A percentile compares a stretch with the other conserved stretches of the same genome.
These are phyloP conservation scores for Hyposmocoma kahamanoa DNA, from an alignment of 1,140 invertebrate species.

Conservation along the genomic window DNA sequence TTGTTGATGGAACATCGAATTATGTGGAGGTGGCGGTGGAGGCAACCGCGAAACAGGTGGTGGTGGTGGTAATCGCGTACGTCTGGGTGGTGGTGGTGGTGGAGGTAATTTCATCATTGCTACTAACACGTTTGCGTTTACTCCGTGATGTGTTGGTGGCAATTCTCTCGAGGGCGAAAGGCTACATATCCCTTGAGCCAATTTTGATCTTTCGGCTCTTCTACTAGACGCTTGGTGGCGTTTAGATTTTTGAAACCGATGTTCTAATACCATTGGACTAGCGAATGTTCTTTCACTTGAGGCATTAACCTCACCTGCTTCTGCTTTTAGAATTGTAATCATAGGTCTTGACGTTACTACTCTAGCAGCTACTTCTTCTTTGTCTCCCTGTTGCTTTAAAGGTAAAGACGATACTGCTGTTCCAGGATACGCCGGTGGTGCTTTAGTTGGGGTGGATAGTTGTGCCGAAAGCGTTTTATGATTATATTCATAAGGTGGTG, in stretches of 20 bases:
- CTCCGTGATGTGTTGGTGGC: slow-evolving; percentile 24
- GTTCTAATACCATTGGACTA: slow-evolving; percentile 63
- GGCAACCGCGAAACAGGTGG: slow-evolving; percentile 75
- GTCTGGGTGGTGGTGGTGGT: slow-evolving; percentile 72
- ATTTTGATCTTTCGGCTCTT: slow-evolving; percentile 55
- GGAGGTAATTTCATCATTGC: slow-evolving; percentile 75
- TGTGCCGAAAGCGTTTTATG: slow-evolving; percentile 49
- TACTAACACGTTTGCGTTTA: slow-evolving; percentile 75
- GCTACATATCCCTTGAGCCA: slow-evolving; percentile 52
- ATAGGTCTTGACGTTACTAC: slow-evolving; percentile 80
- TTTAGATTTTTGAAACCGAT: slow-evolving; percentile 66
- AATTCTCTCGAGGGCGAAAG: slow-evolving; percentile 53
- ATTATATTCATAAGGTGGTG: slow-evolving; percentile 64
- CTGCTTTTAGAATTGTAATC: slow-evolving; percentile 80
- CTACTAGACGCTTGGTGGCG: slow-evolving; percentile 60
- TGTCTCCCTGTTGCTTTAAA: slow-evolving; percentile 40
- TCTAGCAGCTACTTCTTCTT: slow-evolving; percentile 78
- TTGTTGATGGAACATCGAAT: slow-evolving; percentile 89
- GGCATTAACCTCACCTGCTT: slow-evolving; percentile 72
- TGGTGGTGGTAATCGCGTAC: slow-evolving; percentile 70
- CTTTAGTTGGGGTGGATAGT: slow-evolving; percentile 28
- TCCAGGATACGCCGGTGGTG: slow-evolving; percentile 54
- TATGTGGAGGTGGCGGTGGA: slow-evolving; percentile 79
- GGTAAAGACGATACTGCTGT: slow-evolving; percentile 16
- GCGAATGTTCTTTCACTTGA: slow-evolving; percentile 63